phyloP scores from a whole-genome alignment of 2,888 invertebrate genomes.

The Himalopsyche japonica region DNA sequence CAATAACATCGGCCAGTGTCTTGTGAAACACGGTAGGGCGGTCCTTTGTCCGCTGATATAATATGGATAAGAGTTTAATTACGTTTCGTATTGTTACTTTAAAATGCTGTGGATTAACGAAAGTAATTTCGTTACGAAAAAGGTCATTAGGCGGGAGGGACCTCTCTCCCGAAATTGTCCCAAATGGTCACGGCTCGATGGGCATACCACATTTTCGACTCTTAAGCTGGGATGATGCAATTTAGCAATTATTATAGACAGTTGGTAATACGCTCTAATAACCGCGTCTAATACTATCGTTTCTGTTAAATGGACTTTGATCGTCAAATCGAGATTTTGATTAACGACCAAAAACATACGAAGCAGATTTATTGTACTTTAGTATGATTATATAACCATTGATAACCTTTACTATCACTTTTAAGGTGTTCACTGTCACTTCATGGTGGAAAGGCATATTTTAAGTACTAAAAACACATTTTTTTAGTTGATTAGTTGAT shows the following conservation, averaged over 20 bases:
- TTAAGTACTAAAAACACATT: too few relatives aligned
- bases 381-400: too few relatives aligned
- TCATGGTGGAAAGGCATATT: too few relatives aligned
- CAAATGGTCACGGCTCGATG: neutral
- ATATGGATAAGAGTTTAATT: conserved; percentile 29
- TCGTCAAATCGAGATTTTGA: too few relatives aligned
- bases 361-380: too few relatives aligned
- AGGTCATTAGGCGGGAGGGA: conserved; percentile 1
- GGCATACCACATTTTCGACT: neutral
- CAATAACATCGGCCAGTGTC: neutral
- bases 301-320: too few relatives aligned
- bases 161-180: neutral
- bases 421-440: too few relatives aligned
- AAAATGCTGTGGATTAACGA: conserved; percentile 27
- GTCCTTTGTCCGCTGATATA: conserved; percentile 20
- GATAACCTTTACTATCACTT: too few relatives aligned
- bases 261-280: neutral
- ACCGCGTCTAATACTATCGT: too few relatives aligned
- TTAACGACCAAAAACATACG: too few relatives aligned
- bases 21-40: conserved; percentile 6
- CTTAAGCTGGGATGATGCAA: neutral
- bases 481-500: too few relatives aligned
- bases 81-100: conserved; percentile 25
- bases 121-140: conserved; percentile 22
- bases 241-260: neutral